Percentiles rank a stretch among this genome's conserved stretches.
Conservation (phyloP, 2,113 vertebrate species). For the Psittacara wagleri region DNA sequence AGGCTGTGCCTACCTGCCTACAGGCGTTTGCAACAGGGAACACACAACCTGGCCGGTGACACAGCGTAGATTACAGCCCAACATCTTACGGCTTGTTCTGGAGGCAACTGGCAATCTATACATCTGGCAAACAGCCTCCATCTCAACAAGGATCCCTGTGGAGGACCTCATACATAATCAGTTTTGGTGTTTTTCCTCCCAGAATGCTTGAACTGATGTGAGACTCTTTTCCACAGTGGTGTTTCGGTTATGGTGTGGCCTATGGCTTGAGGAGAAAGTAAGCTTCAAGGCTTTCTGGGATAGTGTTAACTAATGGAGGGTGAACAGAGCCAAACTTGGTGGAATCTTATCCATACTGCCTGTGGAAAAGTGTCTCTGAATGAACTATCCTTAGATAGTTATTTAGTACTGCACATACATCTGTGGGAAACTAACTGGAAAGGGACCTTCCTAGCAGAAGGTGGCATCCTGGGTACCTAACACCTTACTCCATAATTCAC, state of each 20-base stretch:
- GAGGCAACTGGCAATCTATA: neutral
- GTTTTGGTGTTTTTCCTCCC: neutral
- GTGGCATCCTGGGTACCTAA: neutral
- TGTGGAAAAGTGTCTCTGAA: neutral
- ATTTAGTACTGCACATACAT: neutral
- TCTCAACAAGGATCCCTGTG: neutral
- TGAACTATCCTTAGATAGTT: neutral
- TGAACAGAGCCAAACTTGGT: neutral
- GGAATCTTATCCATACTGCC: neutral
- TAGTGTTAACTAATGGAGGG: neutral
- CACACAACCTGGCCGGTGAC: neutral
- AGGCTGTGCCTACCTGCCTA: neutral
- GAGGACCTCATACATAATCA: neutral
- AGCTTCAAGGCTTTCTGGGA: neutral
- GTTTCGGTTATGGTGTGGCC: neutral
- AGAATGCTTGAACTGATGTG: neutral
- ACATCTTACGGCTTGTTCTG: neutral
- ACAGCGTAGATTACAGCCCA: rapidly evolving
- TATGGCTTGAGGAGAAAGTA: neutral
- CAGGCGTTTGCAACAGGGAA: neutral
- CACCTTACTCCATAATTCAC: neutral
- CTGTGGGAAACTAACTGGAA: neutral
- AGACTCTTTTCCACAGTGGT: neutral
- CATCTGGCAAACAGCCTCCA: neutral
- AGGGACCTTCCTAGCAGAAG: neutral